Percentiles rank a stretch among this genome's conserved stretches.
These are phyloP conservation scores for Atta texana DNA, from an alignment of 1,140 invertebrate genomes.

Conservation along the genomic window DNA sequence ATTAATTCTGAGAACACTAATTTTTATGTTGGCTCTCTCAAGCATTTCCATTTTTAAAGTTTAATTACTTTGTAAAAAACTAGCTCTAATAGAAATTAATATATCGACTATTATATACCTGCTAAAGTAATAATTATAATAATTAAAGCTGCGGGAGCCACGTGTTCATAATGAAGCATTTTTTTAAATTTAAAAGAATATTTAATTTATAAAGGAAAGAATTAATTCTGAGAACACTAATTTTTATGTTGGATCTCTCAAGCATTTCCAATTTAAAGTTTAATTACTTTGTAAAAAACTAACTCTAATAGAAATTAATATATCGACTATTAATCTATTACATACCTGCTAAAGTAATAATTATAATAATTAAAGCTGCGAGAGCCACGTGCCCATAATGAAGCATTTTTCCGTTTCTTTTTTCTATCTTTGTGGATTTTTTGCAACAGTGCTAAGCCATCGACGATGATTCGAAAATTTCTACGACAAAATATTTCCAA, in stretches of 20 bases:
- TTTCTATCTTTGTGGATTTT: constrained; percentile 45
- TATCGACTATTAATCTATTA: not conserved
- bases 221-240: not conserved
- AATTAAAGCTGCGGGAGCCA: constrained; percentile 72
- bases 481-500: constrained; percentile 28
- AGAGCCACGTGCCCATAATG: constrained; percentile 68
- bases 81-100: not conserved
- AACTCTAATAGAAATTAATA: not conserved
- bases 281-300: not conserved
- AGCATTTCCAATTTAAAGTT: not conserved
- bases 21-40: not conserved
- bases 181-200: too few species aligned
- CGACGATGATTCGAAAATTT: constrained; percentile 25
- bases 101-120: constrained; percentile 44
- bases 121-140: constrained; percentile 60
- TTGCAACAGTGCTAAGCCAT: constrained; percentile 39
- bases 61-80: not conserved
- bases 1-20: not conserved
- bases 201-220: not conserved
- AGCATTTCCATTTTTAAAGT: not conserved
- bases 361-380: constrained; percentile 71
- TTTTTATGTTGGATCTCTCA: constrained; percentile 2
- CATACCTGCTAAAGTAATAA: constrained; percentile 62
- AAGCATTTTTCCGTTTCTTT: constrained; percentile 58
- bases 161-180: constrained; percentile 67